Evolutionary conservation across 2,113 vertebrate species (phyloP), one percentile per base, ranked within the genome.

Genomic region (Ellobius talpinus): DNA sequence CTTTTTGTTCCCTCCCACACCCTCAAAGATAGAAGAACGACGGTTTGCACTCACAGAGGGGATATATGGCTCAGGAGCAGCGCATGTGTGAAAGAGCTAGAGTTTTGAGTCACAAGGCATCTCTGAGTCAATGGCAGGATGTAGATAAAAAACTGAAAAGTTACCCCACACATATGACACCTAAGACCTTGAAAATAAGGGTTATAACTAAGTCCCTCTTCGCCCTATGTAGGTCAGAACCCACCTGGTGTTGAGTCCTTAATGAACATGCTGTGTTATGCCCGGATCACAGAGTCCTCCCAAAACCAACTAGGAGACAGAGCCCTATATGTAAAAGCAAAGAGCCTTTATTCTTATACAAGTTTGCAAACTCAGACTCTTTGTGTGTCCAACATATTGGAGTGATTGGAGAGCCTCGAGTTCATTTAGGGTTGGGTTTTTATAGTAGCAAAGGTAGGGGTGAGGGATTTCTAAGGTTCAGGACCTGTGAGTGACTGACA

Each of bases 101-200:
- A 36, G 29, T 45, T 68, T 39, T 89, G 84, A 81, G 72, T 74
- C 45, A 52, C 42, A 87, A 92, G 24, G 21, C 76, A 90, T 70
- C 76, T 81, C 31, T 61, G 88, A 81, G 70, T 66, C 95, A 76
- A 0, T 5, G 24, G 47, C 31, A 12, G 24, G 70, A 72, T 52
- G 26, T 76, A 47, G 16, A 52, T 55, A 16, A 55, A 31, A 31
- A n/a, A 6, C 12, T 42, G 77, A 52, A 74, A 36, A 74, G 33
- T 4, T 42, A 42, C 26, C 55, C 45, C 2, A 26, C 1, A 4
- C 42, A 47, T 9, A 2, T 11, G 33, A 9, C 0, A 12, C 9
- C 23, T 50, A 65, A 7, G 26, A 19, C 29, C 14, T 0, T 14
- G 13, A 74, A 23, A 78, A 31, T 12, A 13, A 91, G 47, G 17